Base-by-base conservation (phyloP, 2,113 vertebrate genomes). In the Pterocles gutturalis region DNA sequence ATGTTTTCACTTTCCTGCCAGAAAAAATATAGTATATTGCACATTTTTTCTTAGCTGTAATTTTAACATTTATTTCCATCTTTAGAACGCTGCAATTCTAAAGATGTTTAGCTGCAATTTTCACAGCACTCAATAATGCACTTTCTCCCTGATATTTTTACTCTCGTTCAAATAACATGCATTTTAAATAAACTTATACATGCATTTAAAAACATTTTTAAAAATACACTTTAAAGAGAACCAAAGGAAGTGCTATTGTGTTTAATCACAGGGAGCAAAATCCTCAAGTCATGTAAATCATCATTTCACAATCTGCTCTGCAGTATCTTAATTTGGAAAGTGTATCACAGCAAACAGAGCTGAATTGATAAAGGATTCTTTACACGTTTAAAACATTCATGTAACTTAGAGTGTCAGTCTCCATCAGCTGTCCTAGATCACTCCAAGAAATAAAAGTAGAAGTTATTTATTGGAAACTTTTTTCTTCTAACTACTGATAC, bases 261-360 rank as follows among this genome's bases (percentile, higher is more conserved):
- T 91, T 84, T 91, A 95, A 96, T 85, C 83, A 89, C 70, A 87
- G 31, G 41, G 28, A 94, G 65, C 45, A 94, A 96, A 95, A 96
- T 91, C 91, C 82, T 94, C 80, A 93, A 90, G 89, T 91, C 94
- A 93, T 73, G 81, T 94, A 96, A 95, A 96, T 87, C 87, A 87
- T 67, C 15, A 1, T 80, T 89, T 81, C 80, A 79, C 95, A 96
- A 79, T 95, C 95, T 97, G 90, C 83, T 95, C 87, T 0, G 0
- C 87, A 69, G 83, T 87, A 86, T 89, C 83, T 77, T 53, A 69
- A 87, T 94, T 92, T 95, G 87, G 93, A 94, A 95, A 95, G 72
- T 29, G 65, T 29, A 92, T 76, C 75, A 51, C 49, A 90, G 83
- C 76, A 96, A 92, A 91, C 77, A 41, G 88, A 95, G 83, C 72